phyloP scores from a whole-genome alignment of 2,888 invertebrate species.

The Anticlea derivata region DNA sequence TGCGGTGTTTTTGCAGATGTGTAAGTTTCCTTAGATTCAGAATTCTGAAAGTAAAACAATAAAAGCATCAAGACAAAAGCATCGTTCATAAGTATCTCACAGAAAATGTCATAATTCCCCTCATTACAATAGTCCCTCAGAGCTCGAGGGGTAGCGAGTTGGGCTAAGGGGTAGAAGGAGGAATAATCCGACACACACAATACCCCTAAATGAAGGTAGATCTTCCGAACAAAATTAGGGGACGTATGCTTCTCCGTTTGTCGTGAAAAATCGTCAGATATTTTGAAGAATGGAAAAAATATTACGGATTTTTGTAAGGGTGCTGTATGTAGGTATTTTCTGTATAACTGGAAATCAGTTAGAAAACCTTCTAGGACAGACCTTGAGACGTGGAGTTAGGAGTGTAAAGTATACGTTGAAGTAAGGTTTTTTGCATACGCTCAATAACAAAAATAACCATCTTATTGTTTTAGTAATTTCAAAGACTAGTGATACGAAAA shows the following conservation, averaged over 20 bases:
- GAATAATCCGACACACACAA: constrained; percentile 65
- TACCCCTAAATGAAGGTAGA: constrained; percentile 61
- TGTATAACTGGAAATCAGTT: no score
- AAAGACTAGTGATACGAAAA: no score
- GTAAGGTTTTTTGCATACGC: no score
- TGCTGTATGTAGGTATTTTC: background rate
- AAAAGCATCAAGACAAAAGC: no score
- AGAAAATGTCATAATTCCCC: constrained; percentile 72
- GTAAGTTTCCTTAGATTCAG: no score
- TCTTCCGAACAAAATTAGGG: constrained; percentile 57
- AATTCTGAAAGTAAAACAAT: no score
- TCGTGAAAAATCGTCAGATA: constrained; percentile 44
- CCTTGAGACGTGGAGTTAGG: no score
- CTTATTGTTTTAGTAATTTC: no score
- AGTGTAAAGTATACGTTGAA: no score
- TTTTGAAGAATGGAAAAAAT: constrained; percentile 9
- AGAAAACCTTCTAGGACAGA: no score
- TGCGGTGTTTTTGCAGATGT: no score
- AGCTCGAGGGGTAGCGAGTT: constrained; percentile 37
- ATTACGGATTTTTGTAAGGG: background rate
- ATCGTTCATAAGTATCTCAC: constrained; percentile 52
- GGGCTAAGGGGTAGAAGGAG: constrained; percentile 29
- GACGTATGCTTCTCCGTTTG: constrained; percentile 48
- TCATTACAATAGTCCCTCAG: constrained; percentile 55
- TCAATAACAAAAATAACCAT: no score